phyloP scores from a whole-genome alignment of 1,140 invertebrate species.

The Heliconius hermathena region DNA sequence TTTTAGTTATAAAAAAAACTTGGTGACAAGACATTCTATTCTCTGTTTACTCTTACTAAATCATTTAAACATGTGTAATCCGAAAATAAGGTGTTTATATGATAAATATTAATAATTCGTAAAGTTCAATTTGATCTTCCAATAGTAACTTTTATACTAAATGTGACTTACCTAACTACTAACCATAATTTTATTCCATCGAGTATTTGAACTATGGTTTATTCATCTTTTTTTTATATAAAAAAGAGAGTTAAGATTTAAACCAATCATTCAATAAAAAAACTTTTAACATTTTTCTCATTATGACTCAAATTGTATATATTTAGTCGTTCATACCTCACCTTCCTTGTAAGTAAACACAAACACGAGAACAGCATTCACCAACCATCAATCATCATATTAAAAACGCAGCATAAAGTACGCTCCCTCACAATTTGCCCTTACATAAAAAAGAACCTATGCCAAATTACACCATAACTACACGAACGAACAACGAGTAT shows the following conservation, averaged over 20 bases:
- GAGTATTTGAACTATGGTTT: neutral
- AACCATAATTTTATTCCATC: too few species aligned
- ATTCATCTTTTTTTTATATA: too few species aligned
- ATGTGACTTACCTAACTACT: too few species aligned
- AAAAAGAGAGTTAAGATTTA: too few species aligned
- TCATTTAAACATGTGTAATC: too few species aligned
- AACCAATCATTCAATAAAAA: neutral
- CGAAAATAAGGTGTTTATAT: too few species aligned
- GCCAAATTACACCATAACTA: constrained; percentile 41
- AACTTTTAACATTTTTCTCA: neutral
- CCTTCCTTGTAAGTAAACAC: neutral
- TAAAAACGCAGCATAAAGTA: constrained; percentile 26
- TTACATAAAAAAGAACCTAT: constrained; percentile 30
- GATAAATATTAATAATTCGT: too few species aligned
- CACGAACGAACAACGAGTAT: constrained; percentile 40
- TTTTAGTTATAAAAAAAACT: neutral
- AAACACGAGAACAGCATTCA: neutral
- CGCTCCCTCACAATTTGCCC: constrained; percentile 21
- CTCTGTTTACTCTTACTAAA: too few species aligned
- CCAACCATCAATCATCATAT: constrained; percentile 26
- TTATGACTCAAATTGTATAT: neutral
- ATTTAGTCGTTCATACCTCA: neutral
- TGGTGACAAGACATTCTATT: neutral
- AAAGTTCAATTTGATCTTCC: too few species aligned
- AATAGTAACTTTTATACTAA: too few species aligned